Evolutionary conservation across 2,888 invertebrate species (phyloP).

Genomic region (Cybosia mesomella): DNA sequence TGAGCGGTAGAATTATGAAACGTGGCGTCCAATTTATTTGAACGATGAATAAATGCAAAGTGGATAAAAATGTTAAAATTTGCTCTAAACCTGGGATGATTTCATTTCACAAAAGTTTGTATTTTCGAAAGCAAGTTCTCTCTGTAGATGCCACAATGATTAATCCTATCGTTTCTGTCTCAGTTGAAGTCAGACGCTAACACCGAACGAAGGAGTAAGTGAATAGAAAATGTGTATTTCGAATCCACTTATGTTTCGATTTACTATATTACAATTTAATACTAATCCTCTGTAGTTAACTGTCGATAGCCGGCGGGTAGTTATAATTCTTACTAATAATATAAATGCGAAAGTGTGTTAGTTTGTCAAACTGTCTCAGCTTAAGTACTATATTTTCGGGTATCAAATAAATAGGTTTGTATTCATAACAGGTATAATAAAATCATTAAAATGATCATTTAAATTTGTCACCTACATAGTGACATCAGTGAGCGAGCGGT

Average conservation of each 20-base stretch:
- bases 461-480: too few relatives aligned
- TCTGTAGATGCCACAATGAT: not conserved
- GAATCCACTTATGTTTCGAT: not conserved
- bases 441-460: too few relatives aligned
- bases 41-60: slow-evolving; percentile 11
- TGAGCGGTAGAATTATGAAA: not conserved
- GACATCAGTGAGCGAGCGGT: too few relatives aligned
- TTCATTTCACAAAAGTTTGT: not conserved
- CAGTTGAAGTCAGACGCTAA: not conserved
- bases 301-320: not conserved
- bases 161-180: not conserved
- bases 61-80: not conserved
- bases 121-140: slow-evolving; percentile 3
- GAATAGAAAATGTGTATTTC: not conserved
- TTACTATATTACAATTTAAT: not conserved
- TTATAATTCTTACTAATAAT: too few relatives aligned
- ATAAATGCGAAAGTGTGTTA: too few relatives aligned
- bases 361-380: too few relatives aligned
- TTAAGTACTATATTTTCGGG: too few relatives aligned
- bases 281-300: not conserved
- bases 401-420: too few relatives aligned
- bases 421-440: too few relatives aligned
- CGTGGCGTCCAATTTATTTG: not conserved
- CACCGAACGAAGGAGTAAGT: not conserved
- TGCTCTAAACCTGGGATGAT: not conserved